A percentile compares a stretch with the other conserved stretches of the same genome.
Conservation (phyloP, 2,113 vertebrate species). For the Bungarus multicinctus region DNA sequence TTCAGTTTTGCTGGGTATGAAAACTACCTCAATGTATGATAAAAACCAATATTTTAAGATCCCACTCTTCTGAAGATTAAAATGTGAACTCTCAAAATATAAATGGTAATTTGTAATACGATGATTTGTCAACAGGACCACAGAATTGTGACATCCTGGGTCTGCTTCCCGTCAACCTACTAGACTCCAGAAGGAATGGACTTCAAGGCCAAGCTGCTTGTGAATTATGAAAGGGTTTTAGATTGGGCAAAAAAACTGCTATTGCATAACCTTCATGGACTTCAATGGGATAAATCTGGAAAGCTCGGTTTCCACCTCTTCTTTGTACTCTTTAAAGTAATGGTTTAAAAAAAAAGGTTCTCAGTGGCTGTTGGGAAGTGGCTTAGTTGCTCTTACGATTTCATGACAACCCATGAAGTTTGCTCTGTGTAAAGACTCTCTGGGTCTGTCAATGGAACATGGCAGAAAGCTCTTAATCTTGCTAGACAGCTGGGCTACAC, state of each 20-base stretch:
- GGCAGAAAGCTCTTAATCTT: slow-evolving; percentile 67
- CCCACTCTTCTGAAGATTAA: fast-evolving
- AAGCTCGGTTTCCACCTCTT: neutral
- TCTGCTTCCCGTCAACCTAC: neutral
- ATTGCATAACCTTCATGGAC: neutral
- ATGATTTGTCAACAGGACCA: neutral
- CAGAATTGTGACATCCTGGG: neutral
- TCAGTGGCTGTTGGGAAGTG: neutral
- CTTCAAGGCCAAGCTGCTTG: neutral
- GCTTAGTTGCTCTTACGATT: slow-evolving; percentile 40
- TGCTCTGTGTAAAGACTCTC: slow-evolving; percentile 48
- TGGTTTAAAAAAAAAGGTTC: neutral
- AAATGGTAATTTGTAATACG: neutral
- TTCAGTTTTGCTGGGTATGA: neutral
- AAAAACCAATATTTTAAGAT: neutral
- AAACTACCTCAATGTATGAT: neutral
- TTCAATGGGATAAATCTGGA: neutral
- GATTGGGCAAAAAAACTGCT: neutral
- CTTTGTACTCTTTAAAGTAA: neutral
- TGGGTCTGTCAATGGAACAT: neutral
- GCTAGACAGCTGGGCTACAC: slow-evolving; percentile 64
- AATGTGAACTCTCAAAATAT: slow-evolving; percentile 1
- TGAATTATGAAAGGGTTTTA: neutral
- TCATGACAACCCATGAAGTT: slow-evolving; percentile 39
- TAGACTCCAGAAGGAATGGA: neutral